Conservation (phyloP, 2,888 invertebrate species). For the Mesorhabditis sp. region DNA sequence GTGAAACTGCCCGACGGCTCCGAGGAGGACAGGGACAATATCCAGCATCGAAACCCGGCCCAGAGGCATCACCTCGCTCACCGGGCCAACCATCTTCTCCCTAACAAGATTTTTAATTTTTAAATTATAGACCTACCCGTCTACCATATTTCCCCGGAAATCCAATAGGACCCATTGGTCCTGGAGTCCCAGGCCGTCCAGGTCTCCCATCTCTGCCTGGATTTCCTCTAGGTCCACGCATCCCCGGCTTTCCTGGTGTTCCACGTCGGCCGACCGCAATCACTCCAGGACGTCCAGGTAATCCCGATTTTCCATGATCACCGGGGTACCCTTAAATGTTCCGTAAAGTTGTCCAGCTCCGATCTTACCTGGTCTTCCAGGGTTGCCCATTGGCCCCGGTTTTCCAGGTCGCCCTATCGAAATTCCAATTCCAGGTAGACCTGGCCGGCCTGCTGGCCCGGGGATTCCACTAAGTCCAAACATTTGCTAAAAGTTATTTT, state of each 20-base stretch:
- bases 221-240: neutral
- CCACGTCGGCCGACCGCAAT: neutral
- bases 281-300: neutral
- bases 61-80: neutral
- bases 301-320: neutral
- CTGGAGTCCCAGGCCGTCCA: neutral
- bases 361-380: neutral
- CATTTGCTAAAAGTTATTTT: too few relatives aligned
- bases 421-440: neutral
- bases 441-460: neutral
- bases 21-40: neutral
- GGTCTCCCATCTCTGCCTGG: neutral
- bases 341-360: neutral
- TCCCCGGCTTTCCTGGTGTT: neutral
- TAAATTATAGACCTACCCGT: neutral
- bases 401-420: neutral
- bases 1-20: too few relatives aligned
- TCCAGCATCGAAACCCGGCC: neutral
- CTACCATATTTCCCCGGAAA: neutral
- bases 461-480: neutral
- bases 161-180: neutral
- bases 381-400: neutral
- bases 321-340: neutral
- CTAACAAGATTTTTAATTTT: neutral
- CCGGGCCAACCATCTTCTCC: slow-evolving; percentile 5